Conservation (phyloP, 2,797 vertebrate species). For the Lerista edwardsae region DNA sequence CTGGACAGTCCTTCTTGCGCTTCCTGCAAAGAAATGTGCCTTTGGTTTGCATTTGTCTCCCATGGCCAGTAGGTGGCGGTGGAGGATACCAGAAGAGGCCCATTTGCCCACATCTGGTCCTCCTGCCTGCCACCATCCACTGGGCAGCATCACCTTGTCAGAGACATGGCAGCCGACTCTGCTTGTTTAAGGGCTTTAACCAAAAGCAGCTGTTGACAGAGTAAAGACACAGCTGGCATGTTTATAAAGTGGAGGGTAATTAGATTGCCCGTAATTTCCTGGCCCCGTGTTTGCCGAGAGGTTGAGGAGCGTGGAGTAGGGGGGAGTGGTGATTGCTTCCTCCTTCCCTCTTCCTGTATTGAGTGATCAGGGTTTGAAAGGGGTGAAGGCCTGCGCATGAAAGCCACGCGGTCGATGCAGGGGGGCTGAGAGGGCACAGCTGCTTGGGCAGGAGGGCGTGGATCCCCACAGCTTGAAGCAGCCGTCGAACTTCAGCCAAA, state of each 20-base stretch:
- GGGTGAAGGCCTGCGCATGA: not conserved
- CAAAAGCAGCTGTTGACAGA: not conserved
- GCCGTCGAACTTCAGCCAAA: too few relatives aligned
- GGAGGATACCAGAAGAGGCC: not conserved
- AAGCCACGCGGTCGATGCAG: not conserved
- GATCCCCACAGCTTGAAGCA: not conserved
- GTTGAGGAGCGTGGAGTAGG: not conserved
- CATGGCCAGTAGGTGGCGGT: not conserved
- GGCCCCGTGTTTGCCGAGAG: not conserved
- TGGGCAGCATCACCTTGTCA: not conserved
- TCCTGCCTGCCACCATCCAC: not conserved
- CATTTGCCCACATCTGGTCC: too few relatives aligned
- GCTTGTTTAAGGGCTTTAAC: not conserved
- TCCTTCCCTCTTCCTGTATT: not conserved
- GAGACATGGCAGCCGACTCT: not conserved
- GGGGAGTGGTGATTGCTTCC: not conserved
- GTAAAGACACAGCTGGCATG: slow-evolving; percentile 2
- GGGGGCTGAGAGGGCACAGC: not conserved
- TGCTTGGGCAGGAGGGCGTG: not conserved
- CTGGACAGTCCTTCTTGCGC: not conserved
- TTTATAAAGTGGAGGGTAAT: slow-evolving; percentile 9
- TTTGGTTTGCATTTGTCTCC: not conserved
- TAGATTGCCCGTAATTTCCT: not conserved
- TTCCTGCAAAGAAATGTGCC: not conserved
- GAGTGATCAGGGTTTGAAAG: not conserved